Conservation (phyloP, 2,888 invertebrate genomes). For the Philonicus albiceps region DNA sequence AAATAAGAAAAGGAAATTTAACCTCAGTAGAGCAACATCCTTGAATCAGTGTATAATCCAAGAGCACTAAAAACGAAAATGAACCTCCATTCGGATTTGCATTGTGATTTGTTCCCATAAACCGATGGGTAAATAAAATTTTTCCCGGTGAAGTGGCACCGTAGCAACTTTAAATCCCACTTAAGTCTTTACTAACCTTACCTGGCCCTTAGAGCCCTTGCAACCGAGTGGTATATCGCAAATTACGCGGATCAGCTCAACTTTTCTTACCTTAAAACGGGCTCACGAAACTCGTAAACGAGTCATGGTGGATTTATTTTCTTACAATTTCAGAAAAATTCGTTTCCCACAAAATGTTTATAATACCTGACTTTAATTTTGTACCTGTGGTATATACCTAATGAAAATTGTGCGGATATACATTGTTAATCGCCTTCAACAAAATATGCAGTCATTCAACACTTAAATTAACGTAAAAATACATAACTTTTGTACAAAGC, state of each 20-base stretch:
- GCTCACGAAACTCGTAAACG: neutral
- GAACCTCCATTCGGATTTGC: neutral
- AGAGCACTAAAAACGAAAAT: neutral
- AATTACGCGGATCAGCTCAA: neutral
- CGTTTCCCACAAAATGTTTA: neutral
- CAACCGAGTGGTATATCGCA: neutral
- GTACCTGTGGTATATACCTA: neutral
- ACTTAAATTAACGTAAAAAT: too few relatives aligned
- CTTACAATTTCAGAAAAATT: neutral
- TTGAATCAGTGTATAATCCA: neutral
- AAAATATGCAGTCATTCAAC: too few relatives aligned
- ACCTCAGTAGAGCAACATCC: neutral
- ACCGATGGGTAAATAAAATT: slow-evolving; percentile 23
- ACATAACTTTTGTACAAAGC: neutral
- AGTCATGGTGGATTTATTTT: neutral
- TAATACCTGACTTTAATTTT: neutral
- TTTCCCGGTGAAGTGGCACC: neutral
- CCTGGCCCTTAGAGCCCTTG: neutral
- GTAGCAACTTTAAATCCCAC: neutral
- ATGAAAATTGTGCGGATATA: neutral
- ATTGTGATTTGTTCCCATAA: slow-evolving; percentile 16
- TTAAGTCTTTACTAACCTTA: slow-evolving; percentile 3
- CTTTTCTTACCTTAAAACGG: neutral
- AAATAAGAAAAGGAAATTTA: too few relatives aligned
- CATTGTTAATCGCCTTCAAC: neutral